Conservation (phyloP, 2,888 invertebrate species). For the Unio delphinus region DNA sequence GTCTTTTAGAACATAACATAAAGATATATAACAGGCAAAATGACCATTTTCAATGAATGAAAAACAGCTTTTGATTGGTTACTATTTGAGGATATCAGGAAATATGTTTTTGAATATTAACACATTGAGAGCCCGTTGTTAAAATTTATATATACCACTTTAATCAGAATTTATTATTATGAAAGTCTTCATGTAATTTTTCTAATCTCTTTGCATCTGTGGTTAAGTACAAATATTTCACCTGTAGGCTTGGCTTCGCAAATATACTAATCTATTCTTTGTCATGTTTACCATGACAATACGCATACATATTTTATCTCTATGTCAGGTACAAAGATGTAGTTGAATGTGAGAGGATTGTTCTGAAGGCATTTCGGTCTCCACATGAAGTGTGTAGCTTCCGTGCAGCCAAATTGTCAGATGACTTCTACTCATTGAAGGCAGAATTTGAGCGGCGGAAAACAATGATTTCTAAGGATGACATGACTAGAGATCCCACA, state of each 20-base stretch:
- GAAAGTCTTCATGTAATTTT: too few species aligned
- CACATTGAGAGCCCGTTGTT: too few species aligned
- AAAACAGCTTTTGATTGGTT: too few species aligned
- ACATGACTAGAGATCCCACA: conserved; percentile 57
- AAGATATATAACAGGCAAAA: too few species aligned
- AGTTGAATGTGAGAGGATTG: conserved; percentile 70
- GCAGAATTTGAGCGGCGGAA: conserved; percentile 61
- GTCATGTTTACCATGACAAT: not conserved
- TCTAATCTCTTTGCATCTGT: too few species aligned
- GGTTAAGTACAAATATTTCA: not conserved
- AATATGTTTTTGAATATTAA: too few species aligned
- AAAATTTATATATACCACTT: too few species aligned
- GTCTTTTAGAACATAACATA: too few species aligned
- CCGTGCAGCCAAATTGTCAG: conserved; percentile 66
- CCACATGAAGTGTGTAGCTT: conserved; percentile 66
- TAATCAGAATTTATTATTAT: too few species aligned
- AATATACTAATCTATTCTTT: not conserved
- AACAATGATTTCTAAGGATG: conserved; percentile 52
- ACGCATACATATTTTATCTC: conserved; percentile 1
- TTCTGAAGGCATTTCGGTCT: conserved; percentile 65
- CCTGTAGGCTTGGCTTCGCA: not conserved
- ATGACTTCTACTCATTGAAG: conserved; percentile 66
- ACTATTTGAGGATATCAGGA: too few species aligned
- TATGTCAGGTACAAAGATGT: conserved; percentile 67
- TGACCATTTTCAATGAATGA: too few species aligned